Evolutionary conservation across 2,797 vertebrate species (phyloP).

Genomic region (Neopelma chrysocephalum): DNA sequence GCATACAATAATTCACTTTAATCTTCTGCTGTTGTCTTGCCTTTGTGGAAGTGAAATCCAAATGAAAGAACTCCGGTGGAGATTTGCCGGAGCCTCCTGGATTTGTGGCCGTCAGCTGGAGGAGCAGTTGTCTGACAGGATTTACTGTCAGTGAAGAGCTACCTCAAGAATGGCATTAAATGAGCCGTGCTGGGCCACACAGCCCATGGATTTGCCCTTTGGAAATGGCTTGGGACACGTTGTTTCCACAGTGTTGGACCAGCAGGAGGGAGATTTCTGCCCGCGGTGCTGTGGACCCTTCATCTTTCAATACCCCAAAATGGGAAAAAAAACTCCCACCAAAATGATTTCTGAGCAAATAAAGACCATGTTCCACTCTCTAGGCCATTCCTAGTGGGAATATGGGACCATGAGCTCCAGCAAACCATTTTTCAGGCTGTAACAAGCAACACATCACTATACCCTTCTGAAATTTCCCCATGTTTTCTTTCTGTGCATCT

Average conservation of each 20-base stretch:
- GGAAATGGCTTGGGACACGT: accelerated
- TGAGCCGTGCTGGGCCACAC: background rate
- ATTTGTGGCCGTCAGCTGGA: background rate
- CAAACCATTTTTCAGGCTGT: background rate
- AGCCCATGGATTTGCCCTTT: background rate
- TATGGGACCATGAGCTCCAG: background rate
- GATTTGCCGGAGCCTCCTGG: background rate
- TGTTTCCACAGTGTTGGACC: background rate
- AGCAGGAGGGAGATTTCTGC: background rate
- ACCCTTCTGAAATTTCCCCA: accelerated
- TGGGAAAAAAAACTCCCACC: accelerated
- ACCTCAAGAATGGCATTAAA: background rate
- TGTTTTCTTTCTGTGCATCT: background rate
- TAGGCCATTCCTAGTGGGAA: background rate
- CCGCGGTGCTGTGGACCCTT: background rate
- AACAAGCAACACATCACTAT: background rate
- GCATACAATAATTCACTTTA: slow-evolving; percentile 67
- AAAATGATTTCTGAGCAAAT: background rate
- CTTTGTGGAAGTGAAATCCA: background rate
- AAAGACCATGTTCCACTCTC: accelerated
- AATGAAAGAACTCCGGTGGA: background rate
- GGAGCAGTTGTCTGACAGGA: background rate
- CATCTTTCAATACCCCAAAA: background rate
- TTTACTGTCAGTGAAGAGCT: background rate
- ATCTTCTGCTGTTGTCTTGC: slow-evolving; percentile 39